Percentiles rank a stretch among this genome's conserved stretches.
Conservation (phyloP, 1,140 invertebrate genomes). For the Lanistes nyassanus region DNA sequence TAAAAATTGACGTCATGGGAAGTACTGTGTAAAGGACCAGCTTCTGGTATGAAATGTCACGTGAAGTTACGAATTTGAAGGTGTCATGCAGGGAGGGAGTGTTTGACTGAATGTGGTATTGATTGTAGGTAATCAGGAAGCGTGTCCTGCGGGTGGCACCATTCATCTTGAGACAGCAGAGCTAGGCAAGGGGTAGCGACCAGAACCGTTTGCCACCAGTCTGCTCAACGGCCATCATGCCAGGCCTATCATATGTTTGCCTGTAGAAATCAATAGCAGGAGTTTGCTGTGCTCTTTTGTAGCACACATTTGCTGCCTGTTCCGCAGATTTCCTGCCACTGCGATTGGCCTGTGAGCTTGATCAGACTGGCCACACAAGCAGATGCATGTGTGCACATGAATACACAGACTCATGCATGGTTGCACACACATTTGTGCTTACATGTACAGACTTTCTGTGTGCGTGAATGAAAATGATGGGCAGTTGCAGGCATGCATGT, state of each 20-base stretch:
- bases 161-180: no score
- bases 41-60: no score
- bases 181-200: no score
- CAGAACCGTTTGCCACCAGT: no score
- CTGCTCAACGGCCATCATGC: not conserved
- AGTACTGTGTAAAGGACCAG: no score
- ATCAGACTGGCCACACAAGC: not conserved
- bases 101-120: not conserved
- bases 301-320: not conserved
- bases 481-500: not conserved
- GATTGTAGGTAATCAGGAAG: not conserved
- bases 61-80: no score
- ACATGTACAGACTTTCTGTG: not conserved
- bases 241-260: conserved; percentile 9
- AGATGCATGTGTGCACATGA: not conserved
- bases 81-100: not conserved
- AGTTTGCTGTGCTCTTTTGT: conserved; percentile 1
- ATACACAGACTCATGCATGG: not conserved
- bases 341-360: not conserved
- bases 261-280: conserved; percentile 4
- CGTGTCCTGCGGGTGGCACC: no score
- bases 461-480: not conserved
- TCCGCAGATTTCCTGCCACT: conserved; percentile 3
- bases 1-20: no score
- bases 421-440: not conserved